Evolutionary conservation across 2,888 invertebrate species (phyloP), one percentile per base, ranked within the genome.

Genomic region (Sisyra nigra): DNA sequence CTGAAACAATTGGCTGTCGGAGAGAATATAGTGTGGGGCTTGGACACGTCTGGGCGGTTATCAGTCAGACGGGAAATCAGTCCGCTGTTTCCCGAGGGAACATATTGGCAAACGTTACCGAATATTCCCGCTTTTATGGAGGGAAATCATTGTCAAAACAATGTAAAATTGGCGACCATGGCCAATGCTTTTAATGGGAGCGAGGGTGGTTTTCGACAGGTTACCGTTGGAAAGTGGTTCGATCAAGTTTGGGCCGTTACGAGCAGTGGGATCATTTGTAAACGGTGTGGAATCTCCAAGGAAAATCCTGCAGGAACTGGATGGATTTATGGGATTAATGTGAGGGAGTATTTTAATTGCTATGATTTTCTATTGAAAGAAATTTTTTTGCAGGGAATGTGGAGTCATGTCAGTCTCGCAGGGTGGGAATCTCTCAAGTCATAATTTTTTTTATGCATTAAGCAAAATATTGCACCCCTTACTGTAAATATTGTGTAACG

Each of bases 51-150:
- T 48, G 82, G 83, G 24, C 69, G 72, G 44, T 60, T 92, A 44
- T 82, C 80, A 51, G 78, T 87, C 7, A 74, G 92, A 43, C 79
- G 79, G 45, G 84, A 84, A 55, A 74, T 91, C 40, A 78, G 80
- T 3, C 63, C 69, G 29, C 71, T 76, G 29, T 82, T 80, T 52
- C 87, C 81, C 1, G 85, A 83, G 57, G 92, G 92, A 19, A 82
- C 82, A 17, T 75, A 81, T 54, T 92, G 92, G 92, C 81, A 81
- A 61, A 71, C 74, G 56, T 58, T 80, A 42, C 65, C 67, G 3
- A 65, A 70, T 43, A 69, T 74, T 60, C 68, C 72, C 6, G 17
- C 19, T 18, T 24, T 24, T 24, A 24, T 24, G 24, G 24, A 24
- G 7, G 24, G 24, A 5, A 24, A 24, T 24, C 24, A 24, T 5